Evolutionary conservation across 1,140 invertebrate species (phyloP).

Genomic region (Polypedilum pembai): DNA sequence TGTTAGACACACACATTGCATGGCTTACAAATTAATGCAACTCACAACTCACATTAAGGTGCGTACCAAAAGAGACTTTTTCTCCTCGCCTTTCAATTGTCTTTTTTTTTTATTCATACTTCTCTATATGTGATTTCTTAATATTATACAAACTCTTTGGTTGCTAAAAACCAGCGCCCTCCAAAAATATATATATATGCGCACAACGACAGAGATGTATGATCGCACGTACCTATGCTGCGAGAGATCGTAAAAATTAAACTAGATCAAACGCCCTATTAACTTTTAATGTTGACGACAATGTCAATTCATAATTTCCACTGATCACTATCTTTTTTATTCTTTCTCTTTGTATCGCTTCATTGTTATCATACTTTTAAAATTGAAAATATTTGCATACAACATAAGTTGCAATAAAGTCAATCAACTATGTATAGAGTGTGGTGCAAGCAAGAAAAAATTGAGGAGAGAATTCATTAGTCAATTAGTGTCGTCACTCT

Average conservation of each 20-base stretch:
- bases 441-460: not conserved
- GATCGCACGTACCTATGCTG: not conserved
- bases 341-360: not conserved
- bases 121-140: not conserved
- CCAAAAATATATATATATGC: not conserved
- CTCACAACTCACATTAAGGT: slow-evolving; percentile 11
- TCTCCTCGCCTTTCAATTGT: slow-evolving; percentile 10
- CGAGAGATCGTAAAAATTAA: slow-evolving; percentile 10
- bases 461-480: slow-evolving; percentile 3
- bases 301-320: not conserved
- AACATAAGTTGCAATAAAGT: not conserved
- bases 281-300: slow-evolving; percentile 3
- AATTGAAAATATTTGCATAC: slow-evolving; percentile 21
- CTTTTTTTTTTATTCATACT: not conserved
- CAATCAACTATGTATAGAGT: no score
- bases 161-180: slow-evolving; percentile 2
- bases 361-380: not conserved
- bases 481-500: slow-evolving; percentile 17
- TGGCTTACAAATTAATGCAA: slow-evolving; percentile 12
- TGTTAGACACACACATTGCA: not conserved
- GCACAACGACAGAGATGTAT: not conserved
- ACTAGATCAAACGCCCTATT: slow-evolving; percentile 27
- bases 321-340: not conserved
- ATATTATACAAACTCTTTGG: not conserved
- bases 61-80: slow-evolving; percentile 14